A percentile compares a stretch with the other conserved stretches of the same genome.
These are phyloP conservation scores for Sigmodon hispidus DNA, from an alignment of 2,113 vertebrate species.

Conservation along the genomic window DNA sequence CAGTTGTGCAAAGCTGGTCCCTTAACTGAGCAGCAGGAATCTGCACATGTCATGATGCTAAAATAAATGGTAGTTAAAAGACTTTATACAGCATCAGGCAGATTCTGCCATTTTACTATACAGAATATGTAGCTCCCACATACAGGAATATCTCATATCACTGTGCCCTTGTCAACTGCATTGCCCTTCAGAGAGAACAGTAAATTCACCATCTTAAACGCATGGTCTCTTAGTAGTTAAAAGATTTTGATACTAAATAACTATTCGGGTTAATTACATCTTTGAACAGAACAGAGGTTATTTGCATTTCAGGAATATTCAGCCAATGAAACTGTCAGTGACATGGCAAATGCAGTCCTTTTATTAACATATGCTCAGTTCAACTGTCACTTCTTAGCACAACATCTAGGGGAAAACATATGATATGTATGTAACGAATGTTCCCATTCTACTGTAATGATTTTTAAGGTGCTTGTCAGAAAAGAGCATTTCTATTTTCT, in stretches of 20 bases:
- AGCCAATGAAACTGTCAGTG: conserved; percentile 78
- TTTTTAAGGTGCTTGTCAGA: conserved; percentile 61
- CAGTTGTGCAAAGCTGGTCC: conserved; percentile 88
- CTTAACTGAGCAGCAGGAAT: conserved; percentile 87
- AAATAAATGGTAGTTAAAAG: conserved; percentile 84
- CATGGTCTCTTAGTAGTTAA: conserved; percentile 79
- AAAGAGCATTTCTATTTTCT: conserved; percentile 19
- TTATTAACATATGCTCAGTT: conserved; percentile 76
- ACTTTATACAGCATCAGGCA: conserved; percentile 80
- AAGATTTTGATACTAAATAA: conserved; percentile 74
- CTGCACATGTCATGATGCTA: conserved; percentile 86
- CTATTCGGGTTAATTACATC: conserved; percentile 59
- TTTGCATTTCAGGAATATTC: conserved; percentile 78
- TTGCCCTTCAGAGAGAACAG: conserved; percentile 66
- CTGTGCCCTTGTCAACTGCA: conserved; percentile 57
- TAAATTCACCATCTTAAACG: conserved; percentile 73
- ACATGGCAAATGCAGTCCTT: conserved; percentile 75
- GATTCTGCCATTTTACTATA: conserved; percentile 85
- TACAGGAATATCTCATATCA: conserved; percentile 58
- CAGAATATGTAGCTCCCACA: conserved; percentile 70
- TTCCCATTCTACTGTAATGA: neutral
- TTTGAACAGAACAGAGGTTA: conserved; percentile 76
- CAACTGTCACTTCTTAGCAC: conserved; percentile 72
- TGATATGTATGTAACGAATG: conserved; percentile 61
- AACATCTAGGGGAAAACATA: conserved; percentile 61